phyloP scores from a whole-genome alignment of 1,140 invertebrate genomes.

The Teleopsis dalmanni region DNA sequence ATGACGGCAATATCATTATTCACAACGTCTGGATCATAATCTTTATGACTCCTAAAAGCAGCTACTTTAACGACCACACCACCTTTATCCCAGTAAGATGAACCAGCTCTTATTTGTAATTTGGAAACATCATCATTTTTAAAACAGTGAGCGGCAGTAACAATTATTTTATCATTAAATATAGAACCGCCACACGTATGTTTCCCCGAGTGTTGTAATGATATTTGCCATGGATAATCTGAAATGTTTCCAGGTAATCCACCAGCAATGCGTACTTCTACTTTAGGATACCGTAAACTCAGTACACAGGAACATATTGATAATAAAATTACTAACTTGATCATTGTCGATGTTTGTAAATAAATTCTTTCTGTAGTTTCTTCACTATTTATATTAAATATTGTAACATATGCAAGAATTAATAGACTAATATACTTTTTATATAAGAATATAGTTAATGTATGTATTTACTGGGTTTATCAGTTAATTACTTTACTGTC shows the following conservation, averaged over 20 bases:
- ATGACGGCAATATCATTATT: slow-evolving; percentile 49
- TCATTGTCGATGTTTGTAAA: slow-evolving; percentile 15
- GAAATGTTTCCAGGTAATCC: slow-evolving; percentile 15
- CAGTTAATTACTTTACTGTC: too few species aligned
- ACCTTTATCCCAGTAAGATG: slow-evolving; percentile 18
- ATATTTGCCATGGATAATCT: slow-evolving; percentile 32
- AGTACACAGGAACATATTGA: slow-evolving; percentile 30
- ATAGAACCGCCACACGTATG: slow-evolving; percentile 53
- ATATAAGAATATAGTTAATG: too few species aligned
- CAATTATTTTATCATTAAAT: slow-evolving; percentile 40
- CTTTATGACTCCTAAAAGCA: slow-evolving; percentile 25
- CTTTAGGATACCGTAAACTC: slow-evolving; percentile 17
- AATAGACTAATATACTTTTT: too few species aligned
- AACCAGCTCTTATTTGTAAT: slow-evolving; percentile 26
- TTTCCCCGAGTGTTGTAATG: slow-evolving; percentile 18
- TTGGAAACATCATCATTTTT: slow-evolving; percentile 14
- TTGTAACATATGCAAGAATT: too few species aligned
- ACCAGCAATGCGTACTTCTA: slow-evolving; percentile 18
- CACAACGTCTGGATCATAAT: slow-evolving; percentile 21
- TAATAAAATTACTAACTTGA: slow-evolving; percentile 37
- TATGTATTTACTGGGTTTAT: too few species aligned
- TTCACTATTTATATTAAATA: background rate
- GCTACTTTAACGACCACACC: slow-evolving; percentile 24
- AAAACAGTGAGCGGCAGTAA: slow-evolving; percentile 56
- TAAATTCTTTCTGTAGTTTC: background rate